Evolutionary conservation across 2,888 invertebrate species (phyloP), one percentile per base, ranked within the genome.

Genomic region (Dinocampus coccinellae): DNA sequence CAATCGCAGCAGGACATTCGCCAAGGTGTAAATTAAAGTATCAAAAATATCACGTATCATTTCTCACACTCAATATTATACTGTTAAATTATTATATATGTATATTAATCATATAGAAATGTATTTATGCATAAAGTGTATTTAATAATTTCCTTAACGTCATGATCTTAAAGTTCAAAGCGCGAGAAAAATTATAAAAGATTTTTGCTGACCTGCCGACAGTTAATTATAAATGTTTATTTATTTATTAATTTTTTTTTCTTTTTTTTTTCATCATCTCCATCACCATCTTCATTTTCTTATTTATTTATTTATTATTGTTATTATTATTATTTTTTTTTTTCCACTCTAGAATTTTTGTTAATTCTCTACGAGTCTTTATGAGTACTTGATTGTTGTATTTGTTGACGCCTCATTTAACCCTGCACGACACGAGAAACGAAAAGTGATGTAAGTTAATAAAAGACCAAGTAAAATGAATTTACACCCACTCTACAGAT

Each of bases 11-110:
- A 74, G 75, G 75, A 76, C 73, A 73, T 73, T 72, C 63, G 52
- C 68, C 73, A 57, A 75, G 75, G 74, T 75, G 78, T 78, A 77
- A 76, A 78, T 78, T 77, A 76, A 78, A 73, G 75, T 75, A 74
- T 76, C 73, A 73, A 70, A 63, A 73, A 76, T 77, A 75, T 78
- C 78, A 72, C 66, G 75, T 73, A 73, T 76, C 75, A 74, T 73
- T 68, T 70, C 68, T 67, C 73, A 70, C 62, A 64, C 71, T 36
- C 67, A 55, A 61, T 36, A 63, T 71, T 66, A 20, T 16, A 47
- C 16, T 20, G 47, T n/a, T 4, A 69, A 66, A 58, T 58, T 66
- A 55, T 73, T 69, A 69, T 36, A 66, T 34, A 39, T 29, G 29
- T 29, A 29, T 29, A 29, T 29, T 4, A 7, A 4, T 29, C 3